These are phyloP conservation scores for Molossus alvarezi DNA, from an alignment of 2,797 vertebrate genomes.

Conservation along the genomic window DNA sequence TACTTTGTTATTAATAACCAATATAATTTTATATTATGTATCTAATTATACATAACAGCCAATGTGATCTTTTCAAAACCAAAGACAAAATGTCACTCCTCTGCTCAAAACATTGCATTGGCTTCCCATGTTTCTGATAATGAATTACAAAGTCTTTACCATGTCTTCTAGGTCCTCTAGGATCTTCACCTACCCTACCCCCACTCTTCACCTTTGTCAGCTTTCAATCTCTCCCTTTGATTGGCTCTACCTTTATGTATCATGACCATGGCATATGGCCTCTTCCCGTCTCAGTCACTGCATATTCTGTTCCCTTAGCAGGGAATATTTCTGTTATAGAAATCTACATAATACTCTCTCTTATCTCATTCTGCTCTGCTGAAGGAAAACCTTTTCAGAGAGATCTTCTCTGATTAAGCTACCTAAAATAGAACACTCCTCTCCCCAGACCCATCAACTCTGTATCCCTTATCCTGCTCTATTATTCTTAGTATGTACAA, in stretches of 20 bases:
- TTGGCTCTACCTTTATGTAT: neutral
- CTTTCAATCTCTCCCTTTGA: neutral
- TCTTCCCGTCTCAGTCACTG: neutral
- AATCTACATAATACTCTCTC: too few species aligned
- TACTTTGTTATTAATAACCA: constrained; percentile 68
- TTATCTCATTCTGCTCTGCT: neutral
- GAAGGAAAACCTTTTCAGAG: neutral
- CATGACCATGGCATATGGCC: neutral
- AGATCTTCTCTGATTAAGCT: neutral
- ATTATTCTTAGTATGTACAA: neutral
- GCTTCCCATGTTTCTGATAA: neutral
- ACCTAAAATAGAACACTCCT: neutral
- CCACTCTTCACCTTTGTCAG: neutral
- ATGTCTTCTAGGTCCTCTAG: neutral
- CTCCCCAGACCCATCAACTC: neutral
- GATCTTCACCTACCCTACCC: fast-evolving
- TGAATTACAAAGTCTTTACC: neutral
- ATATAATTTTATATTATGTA: constrained; percentile 47
- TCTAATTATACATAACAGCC: constrained; percentile 46
- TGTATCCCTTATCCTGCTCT: neutral
- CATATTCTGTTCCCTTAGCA: neutral
- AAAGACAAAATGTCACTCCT: constrained; percentile 64
- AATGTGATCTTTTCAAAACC: constrained; percentile 56
- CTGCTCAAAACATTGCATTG: neutral
- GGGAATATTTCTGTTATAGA: neutral